Evolutionary conservation across 2,113 vertebrate species (phyloP), one percentile per base, ranked within the genome.

Genomic region (Haemorhous mexicanus): DNA sequence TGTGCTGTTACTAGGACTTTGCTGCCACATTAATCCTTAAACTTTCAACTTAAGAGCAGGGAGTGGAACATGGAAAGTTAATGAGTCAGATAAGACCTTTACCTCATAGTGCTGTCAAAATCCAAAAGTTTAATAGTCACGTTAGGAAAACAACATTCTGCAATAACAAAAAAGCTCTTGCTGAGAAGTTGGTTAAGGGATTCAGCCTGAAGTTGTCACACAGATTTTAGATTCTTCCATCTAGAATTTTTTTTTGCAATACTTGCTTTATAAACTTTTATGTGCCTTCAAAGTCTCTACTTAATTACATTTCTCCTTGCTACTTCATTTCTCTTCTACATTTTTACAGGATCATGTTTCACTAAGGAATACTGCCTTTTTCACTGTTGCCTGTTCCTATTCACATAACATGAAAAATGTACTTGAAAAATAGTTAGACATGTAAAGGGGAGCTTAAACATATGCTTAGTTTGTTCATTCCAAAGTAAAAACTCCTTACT

Each of bases 51-150:
- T 62, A 59, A 74, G 33, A 86, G 21, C 59, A 77, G 59, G 55
- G 64, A 84, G 35, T 80, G 76, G 76, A 90, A 81, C 79, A 67
- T 32, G 28, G 50, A 62, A 88, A 96, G 28, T 52, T 86, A 94
- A 92, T 90, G 88, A 95, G 11, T 92, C 85, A 94, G 80, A 89
- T 76, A 89, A 92, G 89, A 91, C 76, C 77, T 96, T 96, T 91
- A 88, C 75, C 39, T 96, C 76, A 73, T 49, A 88, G 33, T 46
- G 10, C 46, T 91, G 56, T 96, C 44, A 88, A 88, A 93, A 90
- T 81, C 30, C 82, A 47, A 44, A 88, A 88, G 52, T 90, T 93
- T 93, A 90, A 86, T 90, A 90, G 55, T 85, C 58, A 80, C 3
- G 3, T 17, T 64, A 52, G 30, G 18, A 32, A 89, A 91, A 56